These are phyloP conservation scores for Ophion costatus DNA, from an alignment of 2,888 invertebrate genomes.

Conservation along the genomic window DNA sequence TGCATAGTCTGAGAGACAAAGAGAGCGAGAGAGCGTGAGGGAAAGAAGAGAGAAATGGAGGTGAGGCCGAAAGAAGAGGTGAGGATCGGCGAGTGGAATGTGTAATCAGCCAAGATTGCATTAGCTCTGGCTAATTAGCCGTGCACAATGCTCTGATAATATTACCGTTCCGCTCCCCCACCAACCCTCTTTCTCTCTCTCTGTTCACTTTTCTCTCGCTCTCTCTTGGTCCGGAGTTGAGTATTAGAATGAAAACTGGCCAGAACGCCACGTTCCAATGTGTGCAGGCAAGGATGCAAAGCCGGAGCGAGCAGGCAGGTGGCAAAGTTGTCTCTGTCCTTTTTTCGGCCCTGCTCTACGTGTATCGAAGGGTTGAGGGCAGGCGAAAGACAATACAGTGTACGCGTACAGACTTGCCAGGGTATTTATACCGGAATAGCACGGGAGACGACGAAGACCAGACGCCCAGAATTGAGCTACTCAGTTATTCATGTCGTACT, in stretches of 20 bases:
- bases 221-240: slow-evolving; percentile 39
- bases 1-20: slow-evolving; percentile 18
- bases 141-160: slow-evolving; percentile 83
- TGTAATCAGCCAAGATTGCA: slow-evolving; percentile 82
- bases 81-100: slow-evolving; percentile 79
- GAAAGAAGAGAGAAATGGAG: slow-evolving; percentile 42
- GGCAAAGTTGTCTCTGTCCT: slow-evolving; percentile 59
- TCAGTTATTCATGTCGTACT: slow-evolving; percentile 83
- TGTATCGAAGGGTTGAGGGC: slow-evolving; percentile 9
- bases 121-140: slow-evolving; percentile 82
- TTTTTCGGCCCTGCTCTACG: slow-evolving; percentile 11
- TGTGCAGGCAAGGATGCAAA: slow-evolving; percentile 34
- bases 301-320: slow-evolving; percentile 61
- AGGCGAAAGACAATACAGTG: neutral
- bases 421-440: slow-evolving; percentile 47
- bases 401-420: slow-evolving; percentile 18
- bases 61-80: slow-evolving; percentile 60
- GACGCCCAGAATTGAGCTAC: slow-evolving; percentile 76
- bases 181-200: slow-evolving; percentile 31
- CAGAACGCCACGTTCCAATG: slow-evolving; percentile 23
- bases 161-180: slow-evolving; percentile 75
- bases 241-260: slow-evolving; percentile 43
- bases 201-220: slow-evolving; percentile 64
- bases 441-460: slow-evolving; percentile 56
- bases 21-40: neutral